Conservation (phyloP, 2,888 invertebrate species). For the Drosophila crucigera region DNA sequence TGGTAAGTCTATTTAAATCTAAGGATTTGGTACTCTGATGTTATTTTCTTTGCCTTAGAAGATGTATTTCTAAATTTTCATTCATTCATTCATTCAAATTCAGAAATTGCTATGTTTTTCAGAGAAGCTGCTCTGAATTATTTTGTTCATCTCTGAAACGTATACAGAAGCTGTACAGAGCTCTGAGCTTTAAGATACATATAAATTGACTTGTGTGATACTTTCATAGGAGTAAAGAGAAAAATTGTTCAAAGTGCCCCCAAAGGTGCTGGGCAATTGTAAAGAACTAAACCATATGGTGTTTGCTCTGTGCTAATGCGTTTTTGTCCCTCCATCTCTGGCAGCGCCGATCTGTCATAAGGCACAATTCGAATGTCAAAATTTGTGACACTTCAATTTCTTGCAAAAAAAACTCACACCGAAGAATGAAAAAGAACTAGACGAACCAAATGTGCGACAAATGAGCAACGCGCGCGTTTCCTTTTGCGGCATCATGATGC, state of each 20-base stretch:
- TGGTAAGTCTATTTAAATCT: not conserved
- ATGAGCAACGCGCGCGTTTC: constrained; percentile 67
- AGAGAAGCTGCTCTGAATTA: not conserved
- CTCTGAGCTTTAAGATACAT: not conserved
- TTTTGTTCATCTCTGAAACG: not conserved
- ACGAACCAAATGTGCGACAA: constrained; percentile 67
- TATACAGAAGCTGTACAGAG: not conserved
- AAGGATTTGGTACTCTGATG: not conserved
- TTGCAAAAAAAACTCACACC: constrained; percentile 46
- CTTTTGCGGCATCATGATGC: constrained; percentile 29
- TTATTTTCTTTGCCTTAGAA: not conserved
- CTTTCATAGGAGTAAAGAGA: not conserved
- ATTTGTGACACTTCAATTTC: constrained; percentile 85
- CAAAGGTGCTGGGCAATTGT: constrained; percentile 49
- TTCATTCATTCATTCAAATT: no score
- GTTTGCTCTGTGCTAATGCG: constrained; percentile 61
- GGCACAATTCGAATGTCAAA: constrained; percentile 84
- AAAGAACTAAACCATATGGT: constrained; percentile 57
- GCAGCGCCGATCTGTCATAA: constrained; percentile 74
- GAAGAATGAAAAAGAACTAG: constrained; percentile 22
- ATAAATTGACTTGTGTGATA: constrained; percentile 11
- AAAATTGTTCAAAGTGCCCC: constrained; percentile 7
- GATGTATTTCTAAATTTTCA: not conserved
- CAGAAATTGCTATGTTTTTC: not conserved
- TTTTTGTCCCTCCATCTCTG: constrained; percentile 37